Conservation (phyloP, 1,140 invertebrate species). For the Lepidurus apus region DNA sequence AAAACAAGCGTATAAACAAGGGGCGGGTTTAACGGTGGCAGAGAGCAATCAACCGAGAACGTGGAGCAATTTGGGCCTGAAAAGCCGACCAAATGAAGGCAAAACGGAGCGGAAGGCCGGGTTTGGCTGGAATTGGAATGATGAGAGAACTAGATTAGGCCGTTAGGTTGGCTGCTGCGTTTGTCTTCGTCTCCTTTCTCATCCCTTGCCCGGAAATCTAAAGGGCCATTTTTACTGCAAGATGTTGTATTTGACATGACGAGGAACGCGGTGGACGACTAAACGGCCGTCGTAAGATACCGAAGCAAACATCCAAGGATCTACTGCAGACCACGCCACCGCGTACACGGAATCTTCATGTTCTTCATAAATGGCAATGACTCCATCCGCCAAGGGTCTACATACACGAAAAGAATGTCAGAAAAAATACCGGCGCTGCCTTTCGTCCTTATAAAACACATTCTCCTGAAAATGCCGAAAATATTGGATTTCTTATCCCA, state of each 20-base stretch:
- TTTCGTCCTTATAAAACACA: background rate
- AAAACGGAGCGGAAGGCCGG: background rate
- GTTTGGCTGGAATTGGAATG: background rate
- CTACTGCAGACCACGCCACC: constrained; percentile 91
- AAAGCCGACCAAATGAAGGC: background rate
- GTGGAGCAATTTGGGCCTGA: background rate
- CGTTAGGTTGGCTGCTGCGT: background rate
- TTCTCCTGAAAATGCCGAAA: background rate
- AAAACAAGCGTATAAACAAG: background rate
- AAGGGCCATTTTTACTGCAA: constrained; percentile 44
- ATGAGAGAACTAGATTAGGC: background rate
- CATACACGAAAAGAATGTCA: constrained; percentile 26
- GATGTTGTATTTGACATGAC: constrained; percentile 86
- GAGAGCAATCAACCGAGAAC: constrained; percentile 6
- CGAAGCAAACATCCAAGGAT: constrained; percentile 97
- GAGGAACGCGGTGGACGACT: constrained; percentile 85
- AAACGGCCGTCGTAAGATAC: constrained; percentile 92
- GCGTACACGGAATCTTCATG: constrained; percentile 98
- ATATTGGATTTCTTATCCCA: background rate
- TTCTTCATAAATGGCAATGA: constrained; percentile 84
- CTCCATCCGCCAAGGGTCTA: constrained; percentile 57
- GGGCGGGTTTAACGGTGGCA: background rate
- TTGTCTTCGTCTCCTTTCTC: constrained; percentile 26
- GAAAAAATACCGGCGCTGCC: constrained; percentile 32
- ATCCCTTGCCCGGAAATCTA: background rate